These are phyloP conservation scores for Rutpela maculata DNA, from an alignment of 2,888 invertebrate genomes.

Conservation along the genomic window DNA sequence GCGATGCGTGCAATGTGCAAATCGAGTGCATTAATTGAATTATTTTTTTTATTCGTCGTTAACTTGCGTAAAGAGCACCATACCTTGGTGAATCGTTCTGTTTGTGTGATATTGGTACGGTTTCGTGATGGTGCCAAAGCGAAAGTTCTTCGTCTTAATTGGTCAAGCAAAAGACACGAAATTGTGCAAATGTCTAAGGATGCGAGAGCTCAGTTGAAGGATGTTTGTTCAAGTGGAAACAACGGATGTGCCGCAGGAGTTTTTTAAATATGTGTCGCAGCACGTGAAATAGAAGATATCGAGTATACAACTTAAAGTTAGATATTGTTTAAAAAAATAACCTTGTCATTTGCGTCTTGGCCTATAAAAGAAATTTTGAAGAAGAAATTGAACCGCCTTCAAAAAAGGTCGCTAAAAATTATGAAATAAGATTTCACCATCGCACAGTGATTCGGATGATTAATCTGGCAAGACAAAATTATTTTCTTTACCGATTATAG, in stretches of 20 bases:
- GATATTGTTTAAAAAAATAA: background rate
- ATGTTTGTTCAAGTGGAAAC: background rate
- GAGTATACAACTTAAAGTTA: background rate
- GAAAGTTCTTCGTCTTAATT: slow-evolving; percentile 1
- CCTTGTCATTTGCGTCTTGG: background rate
- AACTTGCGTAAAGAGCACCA: background rate
- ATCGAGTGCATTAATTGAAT: background rate
- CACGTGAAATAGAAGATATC: background rate
- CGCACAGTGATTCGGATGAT: too few relatives aligned
- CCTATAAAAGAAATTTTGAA: too few relatives aligned
- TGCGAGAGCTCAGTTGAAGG: background rate
- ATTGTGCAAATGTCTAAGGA: background rate
- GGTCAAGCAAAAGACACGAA: background rate
- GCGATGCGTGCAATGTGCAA: background rate
- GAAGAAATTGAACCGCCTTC: too few relatives aligned
- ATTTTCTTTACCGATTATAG: too few relatives aligned
- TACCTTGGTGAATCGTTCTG: background rate
- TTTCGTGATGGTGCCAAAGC: background rate
- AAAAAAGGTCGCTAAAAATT: too few relatives aligned
- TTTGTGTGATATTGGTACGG: background rate
- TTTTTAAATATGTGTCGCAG: background rate
- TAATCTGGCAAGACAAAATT: too few relatives aligned
- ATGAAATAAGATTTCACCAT: too few relatives aligned
- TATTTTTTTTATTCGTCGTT: background rate
- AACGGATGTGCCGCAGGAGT: background rate